Percentiles rank a stretch among this genome's conserved stretches.
phyloP scores from a whole-genome alignment of 2,113 vertebrate genomes.

The Nicator chloris region DNA sequence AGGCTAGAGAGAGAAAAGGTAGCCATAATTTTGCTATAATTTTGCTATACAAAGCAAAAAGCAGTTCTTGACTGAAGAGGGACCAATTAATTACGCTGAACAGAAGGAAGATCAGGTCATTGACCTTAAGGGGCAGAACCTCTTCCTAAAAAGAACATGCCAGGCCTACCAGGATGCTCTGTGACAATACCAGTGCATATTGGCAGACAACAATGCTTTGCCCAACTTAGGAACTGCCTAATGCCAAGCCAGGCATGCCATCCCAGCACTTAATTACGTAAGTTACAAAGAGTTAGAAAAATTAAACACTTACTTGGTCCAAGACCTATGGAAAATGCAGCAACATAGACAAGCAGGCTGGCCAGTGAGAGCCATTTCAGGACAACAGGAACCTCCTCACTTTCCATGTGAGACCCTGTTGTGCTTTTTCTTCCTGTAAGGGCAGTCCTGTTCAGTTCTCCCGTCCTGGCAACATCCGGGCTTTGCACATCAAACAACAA shows the following conservation, averaged over 20 bases:
- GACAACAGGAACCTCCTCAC: conserved; percentile 57
- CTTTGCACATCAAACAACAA: not conserved
- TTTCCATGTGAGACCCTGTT: conserved; percentile 21
- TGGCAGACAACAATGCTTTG: not conserved
- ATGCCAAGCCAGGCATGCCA: not conserved
- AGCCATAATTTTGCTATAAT: not conserved
- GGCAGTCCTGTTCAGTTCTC: not conserved
- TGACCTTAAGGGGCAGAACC: not conserved
- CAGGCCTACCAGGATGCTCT: not conserved
- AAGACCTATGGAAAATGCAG: conserved; percentile 91
- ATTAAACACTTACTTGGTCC: conserved; percentile 89
- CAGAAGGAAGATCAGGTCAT: not conserved
- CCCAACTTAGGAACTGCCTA: not conserved
- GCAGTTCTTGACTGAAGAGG: not conserved
- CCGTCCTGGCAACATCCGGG: not conserved
- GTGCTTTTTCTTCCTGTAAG: not conserved
- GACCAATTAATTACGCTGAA: not conserved
- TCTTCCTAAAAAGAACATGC: not conserved
- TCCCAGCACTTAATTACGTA: not conserved
- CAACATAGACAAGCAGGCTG: conserved; percentile 88
- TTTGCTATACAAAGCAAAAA: not conserved
- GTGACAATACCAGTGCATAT: not conserved
- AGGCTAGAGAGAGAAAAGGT: not conserved
- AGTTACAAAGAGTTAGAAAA: not conserved
- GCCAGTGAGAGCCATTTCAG: conserved; percentile 89